Conservation (phyloP, 2,113 vertebrate species). For the Diglossa brunneiventris region DNA sequence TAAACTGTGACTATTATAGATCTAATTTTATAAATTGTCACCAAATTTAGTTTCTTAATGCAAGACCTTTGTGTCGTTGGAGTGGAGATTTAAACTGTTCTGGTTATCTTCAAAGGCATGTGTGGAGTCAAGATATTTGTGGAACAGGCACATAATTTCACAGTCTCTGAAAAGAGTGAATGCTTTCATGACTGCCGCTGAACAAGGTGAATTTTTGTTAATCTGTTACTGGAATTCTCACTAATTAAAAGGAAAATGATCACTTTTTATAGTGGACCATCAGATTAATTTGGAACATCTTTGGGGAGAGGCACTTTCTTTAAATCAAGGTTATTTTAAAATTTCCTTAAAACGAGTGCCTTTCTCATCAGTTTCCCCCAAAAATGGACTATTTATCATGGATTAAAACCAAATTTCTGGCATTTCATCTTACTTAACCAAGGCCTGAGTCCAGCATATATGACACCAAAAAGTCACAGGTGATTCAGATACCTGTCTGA, state of each 20-base stretch:
- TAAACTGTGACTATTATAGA: background rate
- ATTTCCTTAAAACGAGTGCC: background rate
- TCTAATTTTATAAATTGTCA: background rate
- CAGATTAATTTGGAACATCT: background rate
- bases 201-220: background rate
- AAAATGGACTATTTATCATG: background rate
- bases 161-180: background rate
- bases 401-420: background rate
- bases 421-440: background rate
- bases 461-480: background rate
- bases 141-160: background rate
- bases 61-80: background rate
- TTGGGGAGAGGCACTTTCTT: background rate
- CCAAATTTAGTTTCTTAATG: background rate
- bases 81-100: background rate
- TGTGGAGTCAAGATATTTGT: background rate
- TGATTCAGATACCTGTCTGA: background rate
- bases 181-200: fast-evolving
- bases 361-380: background rate
- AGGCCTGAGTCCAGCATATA: background rate
- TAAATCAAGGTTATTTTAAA: background rate
- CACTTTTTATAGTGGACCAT: background rate
- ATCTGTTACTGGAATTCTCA: background rate
- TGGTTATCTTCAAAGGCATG: background rate
- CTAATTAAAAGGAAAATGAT: background rate